phyloP scores from a whole-genome alignment of 2,797 vertebrate species.

The Neomorphus geoffroyi region DNA sequence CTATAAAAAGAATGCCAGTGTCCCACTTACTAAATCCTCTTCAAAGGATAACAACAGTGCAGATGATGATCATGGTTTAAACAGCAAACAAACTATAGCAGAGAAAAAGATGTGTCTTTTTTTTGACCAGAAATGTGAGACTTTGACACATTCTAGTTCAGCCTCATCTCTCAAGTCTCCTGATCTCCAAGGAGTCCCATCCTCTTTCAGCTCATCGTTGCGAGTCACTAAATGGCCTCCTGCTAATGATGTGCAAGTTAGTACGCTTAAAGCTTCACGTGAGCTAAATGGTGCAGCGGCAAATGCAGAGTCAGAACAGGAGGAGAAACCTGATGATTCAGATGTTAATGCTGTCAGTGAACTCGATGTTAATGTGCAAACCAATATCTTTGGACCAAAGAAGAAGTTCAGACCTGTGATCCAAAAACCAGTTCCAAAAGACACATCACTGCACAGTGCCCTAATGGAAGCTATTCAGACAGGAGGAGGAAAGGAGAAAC shows the following conservation, averaged over 20 bases:
- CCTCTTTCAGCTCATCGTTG: background rate
- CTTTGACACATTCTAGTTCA: background rate
- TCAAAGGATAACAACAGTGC: background rate
- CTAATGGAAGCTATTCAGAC: conserved; percentile 96
- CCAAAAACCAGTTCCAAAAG: conserved; percentile 84
- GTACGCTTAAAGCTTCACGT: background rate
- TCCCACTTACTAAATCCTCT: conserved; percentile 11
- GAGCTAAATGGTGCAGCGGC: background rate
- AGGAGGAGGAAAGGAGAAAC: conserved; percentile 82
- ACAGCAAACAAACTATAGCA: conserved; percentile 3
- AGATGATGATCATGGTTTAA: conserved; percentile 25
- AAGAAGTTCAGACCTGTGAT: conserved; percentile 89
- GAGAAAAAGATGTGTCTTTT: conserved; percentile 3
- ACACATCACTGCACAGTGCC: conserved; percentile 86
- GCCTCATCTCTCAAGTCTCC: background rate
- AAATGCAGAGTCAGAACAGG: conserved; percentile 1
- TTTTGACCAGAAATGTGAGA: background rate
- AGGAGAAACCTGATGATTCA: conserved; percentile 54
- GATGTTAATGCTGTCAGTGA: conserved; percentile 26
- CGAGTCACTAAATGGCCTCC: conserved; percentile 28
- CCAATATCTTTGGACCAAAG: conserved; percentile 88
- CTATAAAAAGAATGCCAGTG: conserved; percentile 29
- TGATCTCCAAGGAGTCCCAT: background rate
- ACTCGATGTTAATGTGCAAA: conserved; percentile 47
- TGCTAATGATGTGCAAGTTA: background rate